Base-by-base conservation (phyloP, 2,888 invertebrate genomes). In the Drosophila colorata region DNA sequence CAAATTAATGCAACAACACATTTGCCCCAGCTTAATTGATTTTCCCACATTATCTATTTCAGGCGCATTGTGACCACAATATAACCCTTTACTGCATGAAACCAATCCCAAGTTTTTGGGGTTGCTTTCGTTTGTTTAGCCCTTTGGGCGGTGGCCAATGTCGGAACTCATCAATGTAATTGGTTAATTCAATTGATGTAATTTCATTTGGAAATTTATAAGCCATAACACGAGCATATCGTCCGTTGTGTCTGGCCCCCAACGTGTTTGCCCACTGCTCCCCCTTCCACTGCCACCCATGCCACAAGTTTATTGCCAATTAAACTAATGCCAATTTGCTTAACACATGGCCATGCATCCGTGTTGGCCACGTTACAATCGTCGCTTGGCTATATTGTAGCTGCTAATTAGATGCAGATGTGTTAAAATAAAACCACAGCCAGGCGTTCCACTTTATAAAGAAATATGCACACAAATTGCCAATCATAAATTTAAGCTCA, bases 251-350 rank as follows among this genome's bases (percentile, higher is more conserved):
- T 13, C 46, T 14, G 18, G 14, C 31, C 31, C 14, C 20, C 28
- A 44, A 44, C 5, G 43, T 20, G 20, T 23, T 20, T 38, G 48
- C 60, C 20, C 20, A 2, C 25, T 25, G 4, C 1, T 18, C n/a
- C 1, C 11, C 9, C 9, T 28, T 9, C 28, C 2, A 28, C 2
- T 40, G 2, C 37, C 25, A 13, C 7, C 28, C 59, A 28, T 28
- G 0, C 56, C 51, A 52, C 61, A 40, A 73, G 41, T 55, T 55
- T 44, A 70, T 61, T 80, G 78, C 25, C 74, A 82, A 87, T 82
- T 87, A 87, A 82, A 84, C 74, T 84, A 82, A 84, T 87, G 78
- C 72, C 67, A 82, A 84, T 81, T 81, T 71, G 61, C 40, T 61
- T 23, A 68, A 48, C 56, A 69, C 60, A 66, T 40, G 55, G 38